Evolutionary conservation across 2,113 vertebrate species (phyloP).

Genomic region (Erinaceus europaeus): DNA sequence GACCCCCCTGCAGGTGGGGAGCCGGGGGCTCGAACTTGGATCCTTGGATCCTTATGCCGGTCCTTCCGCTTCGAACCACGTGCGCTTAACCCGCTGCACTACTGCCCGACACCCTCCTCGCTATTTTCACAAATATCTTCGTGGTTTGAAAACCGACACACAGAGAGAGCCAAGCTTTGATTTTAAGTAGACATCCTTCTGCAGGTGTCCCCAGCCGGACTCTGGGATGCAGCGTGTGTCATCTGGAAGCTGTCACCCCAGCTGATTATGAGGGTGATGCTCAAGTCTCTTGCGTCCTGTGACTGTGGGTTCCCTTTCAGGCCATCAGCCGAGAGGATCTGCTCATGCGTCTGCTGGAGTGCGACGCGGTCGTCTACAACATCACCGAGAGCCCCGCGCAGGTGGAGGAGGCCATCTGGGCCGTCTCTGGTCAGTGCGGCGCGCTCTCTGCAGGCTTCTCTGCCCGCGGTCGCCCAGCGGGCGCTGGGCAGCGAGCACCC

Average conservation of each 20-base stretch:
- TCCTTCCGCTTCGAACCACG: no score
- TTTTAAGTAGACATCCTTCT: background rate
- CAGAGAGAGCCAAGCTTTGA: background rate
- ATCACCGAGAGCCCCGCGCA: conserved; percentile 86
- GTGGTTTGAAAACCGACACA: conserved; percentile 5
- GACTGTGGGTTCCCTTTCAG: conserved; percentile 67
- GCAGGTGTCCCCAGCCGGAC: background rate
- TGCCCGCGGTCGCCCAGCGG: no score
- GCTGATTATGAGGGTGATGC: background rate
- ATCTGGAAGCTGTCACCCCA: background rate
- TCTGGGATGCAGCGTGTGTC: accelerated
- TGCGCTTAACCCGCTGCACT: no score
- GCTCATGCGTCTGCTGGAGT: conserved; percentile 85
- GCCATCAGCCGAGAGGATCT: conserved; percentile 78
- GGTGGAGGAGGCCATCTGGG: conserved; percentile 91
- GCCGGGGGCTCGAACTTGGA: no score
- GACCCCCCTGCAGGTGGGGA: no score
- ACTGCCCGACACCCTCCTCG: background rate
- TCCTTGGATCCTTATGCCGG: no score
- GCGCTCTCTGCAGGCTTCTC: background rate
- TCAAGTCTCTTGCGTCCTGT: background rate
- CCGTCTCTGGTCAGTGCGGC: conserved; percentile 86
- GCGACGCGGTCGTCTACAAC: conserved; percentile 91
- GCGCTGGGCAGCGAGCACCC: no score
- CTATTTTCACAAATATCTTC: conserved; percentile 27